These are phyloP conservation scores for Cecidostiba fungosa DNA, from an alignment of 2,888 invertebrate species.

Conservation along the genomic window DNA sequence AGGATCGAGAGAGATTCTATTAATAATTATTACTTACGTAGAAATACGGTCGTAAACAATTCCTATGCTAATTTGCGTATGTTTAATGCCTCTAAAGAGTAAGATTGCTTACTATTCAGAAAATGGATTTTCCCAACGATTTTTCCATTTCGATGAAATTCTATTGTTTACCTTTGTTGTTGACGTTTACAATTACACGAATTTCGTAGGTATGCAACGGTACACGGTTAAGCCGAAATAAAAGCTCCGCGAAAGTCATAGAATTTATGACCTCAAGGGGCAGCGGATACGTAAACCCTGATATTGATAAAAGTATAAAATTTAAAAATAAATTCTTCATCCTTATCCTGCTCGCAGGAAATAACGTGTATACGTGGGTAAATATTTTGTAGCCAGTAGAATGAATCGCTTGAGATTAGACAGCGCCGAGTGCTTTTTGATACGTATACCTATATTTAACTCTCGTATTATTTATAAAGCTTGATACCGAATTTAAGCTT, in stretches of 20 bases:
- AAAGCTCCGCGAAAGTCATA: neutral
- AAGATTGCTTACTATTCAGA: too few species aligned
- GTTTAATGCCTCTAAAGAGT: too few species aligned
- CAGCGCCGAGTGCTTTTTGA: neutral
- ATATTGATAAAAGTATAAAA: slow-evolving; percentile 26
- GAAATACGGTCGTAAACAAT: too few species aligned
- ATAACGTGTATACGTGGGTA: neutral
- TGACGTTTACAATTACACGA: neutral
- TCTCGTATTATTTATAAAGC: too few species aligned
- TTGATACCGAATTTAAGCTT: too few species aligned
- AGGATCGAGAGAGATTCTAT: neutral
- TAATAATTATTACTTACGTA: neutral
- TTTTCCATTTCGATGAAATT: too few species aligned
- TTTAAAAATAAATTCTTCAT: slow-evolving; percentile 23
- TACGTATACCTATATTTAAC: neutral
- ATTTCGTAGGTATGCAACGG: neutral
- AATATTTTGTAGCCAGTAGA: neutral
- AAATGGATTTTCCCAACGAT: too few species aligned
- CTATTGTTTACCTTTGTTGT: neutral
- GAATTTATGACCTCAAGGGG: slow-evolving; percentile 2
- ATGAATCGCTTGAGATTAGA: neutral
- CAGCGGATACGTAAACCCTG: neutral
- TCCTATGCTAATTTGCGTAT: too few species aligned
- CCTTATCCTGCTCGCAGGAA: neutral
- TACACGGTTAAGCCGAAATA: neutral